Base-by-base conservation (phyloP, 2,888 invertebrate genomes). In the Philhelius pedissequus region DNA sequence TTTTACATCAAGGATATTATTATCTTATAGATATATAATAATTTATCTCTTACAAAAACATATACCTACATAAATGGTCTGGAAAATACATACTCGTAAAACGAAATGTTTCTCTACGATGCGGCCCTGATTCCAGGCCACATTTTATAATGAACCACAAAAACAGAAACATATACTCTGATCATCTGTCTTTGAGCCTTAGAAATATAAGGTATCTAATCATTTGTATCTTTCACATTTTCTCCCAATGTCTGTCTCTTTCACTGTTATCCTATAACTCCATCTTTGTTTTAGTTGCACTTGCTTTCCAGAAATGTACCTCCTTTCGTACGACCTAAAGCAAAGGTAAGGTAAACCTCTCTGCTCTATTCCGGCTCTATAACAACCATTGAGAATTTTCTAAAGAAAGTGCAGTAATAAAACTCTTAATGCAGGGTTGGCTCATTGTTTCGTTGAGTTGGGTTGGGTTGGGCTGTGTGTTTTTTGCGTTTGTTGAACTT, bases 401-500 rank as follows among this genome's bases (percentile, higher is more conserved):
- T 38, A 15, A 69, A 76, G 79, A 71, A 76, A 84, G 79, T 79
- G 79, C 79, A 75, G 70, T 48, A 84, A 75, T 84, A 84, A 84
- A 84, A 79, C n/a, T 68, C 66, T 70, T 27, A 84, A 79, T 79
- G 68, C 60, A 62, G 30, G 60, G 58, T 43, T 18, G 25, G 40
- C n/a, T n/a, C n/a, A n/a, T n/a, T n/a, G n/a, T n/a, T n/a, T n/a
- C n/a, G n/a, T n/a, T n/a, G n/a, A n/a, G n/a, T 30, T 15, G 18
- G 45, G 54, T 62, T 60, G 64, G 22, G 56, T 30, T 15, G 43
- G 38, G 50, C 38, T 22, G 25, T 22, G 11, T n/a, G 4, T 48
- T 45, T 45, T 2, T 18, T 45, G 8, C 18, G 1, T 43, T 64
- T 45, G 38, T 48, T 50, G 9, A 58, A 35, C 18, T 38, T 25